phyloP scores from a whole-genome alignment of 1,140 invertebrate genomes.

The Saccostrea echinata region DNA sequence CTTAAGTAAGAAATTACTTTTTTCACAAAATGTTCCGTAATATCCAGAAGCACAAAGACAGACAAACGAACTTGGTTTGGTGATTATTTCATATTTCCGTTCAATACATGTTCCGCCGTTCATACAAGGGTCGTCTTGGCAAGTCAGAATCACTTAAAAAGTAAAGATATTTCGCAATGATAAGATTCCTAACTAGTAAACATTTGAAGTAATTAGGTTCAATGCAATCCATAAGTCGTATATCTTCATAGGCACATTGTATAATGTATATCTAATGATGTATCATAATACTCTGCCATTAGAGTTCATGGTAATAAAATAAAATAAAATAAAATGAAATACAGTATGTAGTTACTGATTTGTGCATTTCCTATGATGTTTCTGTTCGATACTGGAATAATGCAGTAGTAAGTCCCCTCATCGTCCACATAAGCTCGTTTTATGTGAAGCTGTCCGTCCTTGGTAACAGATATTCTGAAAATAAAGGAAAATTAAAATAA shows the following conservation, averaged over 20 bases:
- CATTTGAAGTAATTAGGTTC: too few species aligned
- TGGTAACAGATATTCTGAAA: constrained; percentile 16
- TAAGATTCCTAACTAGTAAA: too few species aligned
- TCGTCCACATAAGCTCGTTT: not conserved
- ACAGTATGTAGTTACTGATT: not conserved
- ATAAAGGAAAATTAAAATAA: too few species aligned
- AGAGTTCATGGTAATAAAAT: too few species aligned
- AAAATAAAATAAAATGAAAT: not conserved
- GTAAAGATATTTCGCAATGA: not conserved
- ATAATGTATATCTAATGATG: too few species aligned
- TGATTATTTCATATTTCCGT: constrained; percentile 23
- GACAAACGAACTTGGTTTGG: constrained; percentile 20
- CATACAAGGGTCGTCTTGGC: not conserved
- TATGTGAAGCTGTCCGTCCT: constrained; percentile 2
- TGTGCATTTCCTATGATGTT: constrained; percentile 17
- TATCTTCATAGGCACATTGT: too few species aligned
- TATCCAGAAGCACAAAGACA: not conserved
- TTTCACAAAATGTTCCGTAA: not conserved
- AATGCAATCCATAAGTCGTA: too few species aligned
- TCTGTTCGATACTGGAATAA: not conserved
- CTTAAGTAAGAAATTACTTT: too few species aligned
- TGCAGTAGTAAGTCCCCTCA: not conserved
- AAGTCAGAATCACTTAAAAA: not conserved
- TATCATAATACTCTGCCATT: too few species aligned
- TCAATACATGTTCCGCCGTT: not conserved